These are phyloP conservation scores for Patella ulyssiponensis DNA, from an alignment of 2,888 invertebrate genomes.

Conservation along the genomic window DNA sequence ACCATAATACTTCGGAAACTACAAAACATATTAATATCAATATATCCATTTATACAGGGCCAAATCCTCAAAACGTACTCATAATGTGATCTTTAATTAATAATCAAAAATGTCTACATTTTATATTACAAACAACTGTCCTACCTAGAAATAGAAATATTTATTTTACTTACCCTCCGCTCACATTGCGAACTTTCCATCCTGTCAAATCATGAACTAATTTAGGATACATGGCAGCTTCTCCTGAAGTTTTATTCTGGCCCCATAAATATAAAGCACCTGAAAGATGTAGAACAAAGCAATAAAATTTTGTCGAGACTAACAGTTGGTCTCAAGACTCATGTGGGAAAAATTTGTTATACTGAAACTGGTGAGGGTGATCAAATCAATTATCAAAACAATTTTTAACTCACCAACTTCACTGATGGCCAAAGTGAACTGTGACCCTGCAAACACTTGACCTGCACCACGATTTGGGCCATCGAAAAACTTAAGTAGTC, in stretches of 20 bases:
- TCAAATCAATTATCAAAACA: no score
- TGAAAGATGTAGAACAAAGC: conserved; percentile 26
- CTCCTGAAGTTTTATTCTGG: conserved; percentile 91
- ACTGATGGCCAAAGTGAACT: conserved; percentile 88
- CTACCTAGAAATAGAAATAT: no score
- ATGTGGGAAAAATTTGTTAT: background rate
- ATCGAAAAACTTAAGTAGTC: conserved; percentile 91
- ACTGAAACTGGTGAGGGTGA: background rate
- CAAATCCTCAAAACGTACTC: background rate
- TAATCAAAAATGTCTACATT: background rate
- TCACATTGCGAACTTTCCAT: conserved; percentile 90
- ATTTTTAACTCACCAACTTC: conserved; percentile 76
- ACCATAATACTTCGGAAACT: conserved; percentile 83
- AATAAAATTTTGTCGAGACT: background rate
- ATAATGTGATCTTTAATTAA: background rate
- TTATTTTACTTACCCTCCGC: conserved; percentile 74
- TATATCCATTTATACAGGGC: no score
- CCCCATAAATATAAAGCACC: conserved; percentile 88
- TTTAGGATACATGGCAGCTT: conserved; percentile 97
- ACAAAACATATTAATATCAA: conserved; percentile 33
- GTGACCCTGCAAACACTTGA: conserved; percentile 86
- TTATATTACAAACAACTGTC: background rate
- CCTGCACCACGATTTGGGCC: conserved; percentile 87
- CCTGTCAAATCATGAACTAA: conserved; percentile 94
- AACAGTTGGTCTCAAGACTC: background rate